Conservation (phyloP, 2,888 invertebrate species). For the Tetheella fluctuosa region DNA sequence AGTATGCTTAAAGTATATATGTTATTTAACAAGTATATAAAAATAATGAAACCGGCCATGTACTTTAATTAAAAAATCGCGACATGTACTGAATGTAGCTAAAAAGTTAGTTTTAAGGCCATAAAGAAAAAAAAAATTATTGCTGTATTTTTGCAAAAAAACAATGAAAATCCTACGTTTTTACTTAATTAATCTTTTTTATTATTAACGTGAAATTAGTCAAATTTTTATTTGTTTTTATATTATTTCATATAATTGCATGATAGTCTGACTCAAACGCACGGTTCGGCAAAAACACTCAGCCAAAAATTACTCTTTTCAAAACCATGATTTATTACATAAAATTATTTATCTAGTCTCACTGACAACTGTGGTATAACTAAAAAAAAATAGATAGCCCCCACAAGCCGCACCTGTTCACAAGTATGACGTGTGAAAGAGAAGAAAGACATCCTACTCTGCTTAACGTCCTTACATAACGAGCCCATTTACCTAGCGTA, state of each 20-base stretch:
- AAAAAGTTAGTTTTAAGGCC: conserved; percentile 56
- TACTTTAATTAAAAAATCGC: conserved; percentile 46
- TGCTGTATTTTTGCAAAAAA: conserved; percentile 77
- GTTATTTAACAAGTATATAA: conserved; percentile 48
- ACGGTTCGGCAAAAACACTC: too few relatives aligned
- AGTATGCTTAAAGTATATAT: conserved; percentile 51
- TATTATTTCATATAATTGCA: neutral
- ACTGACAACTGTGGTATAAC: too few relatives aligned
- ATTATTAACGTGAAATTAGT: conserved; percentile 37
- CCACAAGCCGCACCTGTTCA: too few relatives aligned
- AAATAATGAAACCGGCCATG: conserved; percentile 77
- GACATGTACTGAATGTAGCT: conserved; percentile 65
- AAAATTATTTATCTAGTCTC: too few relatives aligned
- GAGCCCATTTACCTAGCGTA: too few relatives aligned
- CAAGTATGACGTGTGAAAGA: too few relatives aligned
- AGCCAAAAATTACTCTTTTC: too few relatives aligned
- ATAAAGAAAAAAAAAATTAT: conserved; percentile 38
- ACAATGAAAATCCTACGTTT: conserved; percentile 36
- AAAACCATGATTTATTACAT: too few relatives aligned
- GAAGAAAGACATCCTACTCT: too few relatives aligned
- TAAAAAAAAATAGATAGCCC: too few relatives aligned
- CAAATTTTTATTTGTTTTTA: neutral
- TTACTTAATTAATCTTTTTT: conserved; percentile 26
- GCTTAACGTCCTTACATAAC: too few relatives aligned
- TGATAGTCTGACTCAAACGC: too few relatives aligned